A percentile compares a stretch with the other conserved stretches of the same genome.
Conservation (phyloP, 2,888 invertebrate genomes). For the Lordiphosa andalusiaca region DNA sequence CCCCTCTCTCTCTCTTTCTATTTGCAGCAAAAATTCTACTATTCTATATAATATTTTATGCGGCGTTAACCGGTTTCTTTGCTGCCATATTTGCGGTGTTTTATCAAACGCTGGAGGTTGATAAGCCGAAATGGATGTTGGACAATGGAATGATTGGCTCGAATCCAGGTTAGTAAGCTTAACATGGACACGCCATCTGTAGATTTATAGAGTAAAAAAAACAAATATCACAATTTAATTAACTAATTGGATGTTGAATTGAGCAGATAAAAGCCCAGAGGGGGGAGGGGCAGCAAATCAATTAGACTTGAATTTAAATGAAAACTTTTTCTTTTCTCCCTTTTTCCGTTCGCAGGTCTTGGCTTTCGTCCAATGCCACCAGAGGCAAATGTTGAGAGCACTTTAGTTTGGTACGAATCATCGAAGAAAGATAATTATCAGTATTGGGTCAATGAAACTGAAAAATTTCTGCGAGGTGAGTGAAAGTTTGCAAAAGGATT, state of each 20-base stretch:
- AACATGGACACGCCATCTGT: too few species aligned
- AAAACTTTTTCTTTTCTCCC: slow-evolving; percentile 17
- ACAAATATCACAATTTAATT: slow-evolving; percentile 55
- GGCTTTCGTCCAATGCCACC: slow-evolving; percentile 98
- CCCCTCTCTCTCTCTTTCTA: slow-evolving; percentile 32
- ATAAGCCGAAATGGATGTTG: slow-evolving; percentile 94
- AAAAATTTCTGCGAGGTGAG: slow-evolving; percentile 89
- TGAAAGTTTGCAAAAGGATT: slow-evolving; percentile 10
- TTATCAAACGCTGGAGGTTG: slow-evolving; percentile 92
- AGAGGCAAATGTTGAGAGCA: slow-evolving; percentile 95
- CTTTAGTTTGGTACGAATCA: slow-evolving; percentile 94
- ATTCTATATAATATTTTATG: slow-evolving; percentile 98
- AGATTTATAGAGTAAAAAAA: neutral
- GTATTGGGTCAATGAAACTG: slow-evolving; percentile 90
- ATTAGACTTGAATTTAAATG: slow-evolving; percentile 10
- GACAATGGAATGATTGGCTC: slow-evolving; percentile 92
- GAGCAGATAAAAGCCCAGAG: slow-evolving; percentile 2
- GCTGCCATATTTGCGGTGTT: slow-evolving; percentile 96
- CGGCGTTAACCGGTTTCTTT: slow-evolving; percentile 95
- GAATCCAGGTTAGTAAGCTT: slow-evolving; percentile 89
- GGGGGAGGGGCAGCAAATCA: neutral
- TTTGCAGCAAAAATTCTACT: slow-evolving; percentile 94
- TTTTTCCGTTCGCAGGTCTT: slow-evolving; percentile 84
- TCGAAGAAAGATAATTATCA: slow-evolving; percentile 85
- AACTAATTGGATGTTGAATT: slow-evolving; percentile 66